Base-by-base conservation (phyloP, 2,888 invertebrate species). In the Cerastis leucographa region DNA sequence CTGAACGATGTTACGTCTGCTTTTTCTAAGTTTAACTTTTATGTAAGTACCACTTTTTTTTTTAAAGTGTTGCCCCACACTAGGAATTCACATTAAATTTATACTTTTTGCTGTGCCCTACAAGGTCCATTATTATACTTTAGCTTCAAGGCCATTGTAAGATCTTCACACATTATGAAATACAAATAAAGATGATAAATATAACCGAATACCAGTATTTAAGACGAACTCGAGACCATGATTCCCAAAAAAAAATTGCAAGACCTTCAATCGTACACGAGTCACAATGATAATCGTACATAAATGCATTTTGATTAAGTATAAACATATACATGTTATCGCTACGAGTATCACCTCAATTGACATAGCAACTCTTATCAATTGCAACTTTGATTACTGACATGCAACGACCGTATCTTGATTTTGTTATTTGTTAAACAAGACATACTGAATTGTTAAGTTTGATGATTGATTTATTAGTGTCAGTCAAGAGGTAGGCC, bases 321-420 rank as follows among this genome's bases (percentile, higher is more conserved):
- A 86, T 90, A 90, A 90, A 91, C 76, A 86, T 78, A 85, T 85
- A 85, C 89, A 87, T 89, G 89, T 90, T 93, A 93, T 93, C 92
- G 84, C 61, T 87, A n/a, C n/a, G n/a, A n/a, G n/a, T n/a, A 91
- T 91, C 92, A 92, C 90, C 91, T 90, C 88, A 79, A 89, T 84
- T 91, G 90, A 91, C 92, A 90, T 85, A 79, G 80, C 72, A 51
- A 73, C 68, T 65, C 74, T 90, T 92, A 92, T 92, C 91, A 87
- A 72, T 74, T 84, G 89, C 89, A 89, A 90, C 87, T 89, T 86
- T 90, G 92, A 91, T 91, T 88, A 89, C 80, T 61, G 74, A 61
- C 82, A 72, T 78, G 74, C 69, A 76, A 61, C 64, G 71, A 62
- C 65, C 54, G 51, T 85, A 85, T 85, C 80, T 69, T 70, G 80